These are phyloP conservation scores for Timema cristinae DNA, from an alignment of 2,888 invertebrate genomes.

Conservation along the genomic window DNA sequence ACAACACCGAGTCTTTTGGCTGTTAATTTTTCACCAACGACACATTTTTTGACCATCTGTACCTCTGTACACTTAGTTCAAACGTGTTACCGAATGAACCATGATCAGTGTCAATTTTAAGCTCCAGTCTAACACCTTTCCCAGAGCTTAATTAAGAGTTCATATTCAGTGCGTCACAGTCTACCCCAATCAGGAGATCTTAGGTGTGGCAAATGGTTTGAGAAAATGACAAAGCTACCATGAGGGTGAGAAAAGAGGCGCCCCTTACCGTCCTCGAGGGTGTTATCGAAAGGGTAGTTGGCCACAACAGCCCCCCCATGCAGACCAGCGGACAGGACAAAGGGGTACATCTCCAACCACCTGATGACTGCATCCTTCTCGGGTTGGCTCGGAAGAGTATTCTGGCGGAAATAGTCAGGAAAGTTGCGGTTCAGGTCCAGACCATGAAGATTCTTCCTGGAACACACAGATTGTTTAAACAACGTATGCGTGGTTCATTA, in stretches of 20 bases:
- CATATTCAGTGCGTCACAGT: too few species aligned
- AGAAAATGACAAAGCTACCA: not conserved
- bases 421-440: slow-evolving; percentile 58
- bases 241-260: not conserved
- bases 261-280: slow-evolving; percentile 42
- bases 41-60: too few species aligned
- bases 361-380: slow-evolving; percentile 57
- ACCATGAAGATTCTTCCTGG: slow-evolving; percentile 40
- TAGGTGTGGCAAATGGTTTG: too few species aligned
- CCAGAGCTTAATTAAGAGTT: too few species aligned
- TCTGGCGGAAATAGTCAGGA: slow-evolving; percentile 47
- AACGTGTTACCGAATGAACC: too few species aligned
- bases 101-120: too few species aligned
- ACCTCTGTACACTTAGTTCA: too few species aligned
- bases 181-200: too few species aligned
- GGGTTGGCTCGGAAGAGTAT: slow-evolving; percentile 43
- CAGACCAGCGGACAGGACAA: slow-evolving; percentile 60
- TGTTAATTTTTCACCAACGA: too few species aligned
- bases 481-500: too few species aligned
- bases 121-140: too few species aligned
- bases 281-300: slow-evolving; percentile 65
- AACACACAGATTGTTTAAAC: slow-evolving; percentile 18
- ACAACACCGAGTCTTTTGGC: too few species aligned
- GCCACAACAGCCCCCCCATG: slow-evolving; percentile 66
- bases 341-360: slow-evolving; percentile 55